Evolutionary conservation across 2,888 invertebrate species (phyloP).

Genomic region (Dryococelus australis): DNA sequence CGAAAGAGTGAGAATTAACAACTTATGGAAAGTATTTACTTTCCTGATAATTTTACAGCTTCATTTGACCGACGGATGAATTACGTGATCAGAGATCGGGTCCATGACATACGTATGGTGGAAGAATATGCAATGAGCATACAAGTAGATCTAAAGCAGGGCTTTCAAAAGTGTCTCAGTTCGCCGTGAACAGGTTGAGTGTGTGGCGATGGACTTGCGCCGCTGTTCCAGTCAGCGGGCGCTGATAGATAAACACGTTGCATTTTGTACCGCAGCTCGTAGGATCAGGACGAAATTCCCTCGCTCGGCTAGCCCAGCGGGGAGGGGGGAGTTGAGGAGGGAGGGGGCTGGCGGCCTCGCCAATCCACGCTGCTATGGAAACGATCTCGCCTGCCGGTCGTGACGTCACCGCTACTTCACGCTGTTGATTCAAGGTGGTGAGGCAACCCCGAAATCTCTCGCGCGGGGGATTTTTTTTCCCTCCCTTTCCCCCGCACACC

Average conservation of each 20-base stretch:
- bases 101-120: too few relatives aligned
- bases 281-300: constrained; percentile 27
- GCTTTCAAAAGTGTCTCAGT: too few relatives aligned
- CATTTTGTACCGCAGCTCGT: constrained; percentile 25
- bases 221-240: not conserved
- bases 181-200: too few relatives aligned
- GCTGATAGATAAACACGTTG: constrained; percentile 27
- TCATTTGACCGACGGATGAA: too few relatives aligned
- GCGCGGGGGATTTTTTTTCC: not conserved
- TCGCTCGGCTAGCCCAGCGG: not conserved
- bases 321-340: not conserved
- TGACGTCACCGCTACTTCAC: constrained; percentile 10
- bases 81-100: too few relatives aligned
- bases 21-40: too few relatives aligned
- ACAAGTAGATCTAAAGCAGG: too few relatives aligned
- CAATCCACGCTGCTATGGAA: constrained; percentile 27
- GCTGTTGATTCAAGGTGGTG: constrained; percentile 22
- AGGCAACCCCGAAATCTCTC: not conserved
- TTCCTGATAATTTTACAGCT: too few relatives aligned
- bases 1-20: too few relatives aligned
- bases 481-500: not conserved
- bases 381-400: constrained; percentile 18
- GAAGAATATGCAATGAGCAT: too few relatives aligned
- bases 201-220: not conserved
- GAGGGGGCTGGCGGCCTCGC: not conserved